Evolutionary conservation across 2,113 vertebrate species (phyloP).

Genomic region (Nansenia antarctica): DNA sequence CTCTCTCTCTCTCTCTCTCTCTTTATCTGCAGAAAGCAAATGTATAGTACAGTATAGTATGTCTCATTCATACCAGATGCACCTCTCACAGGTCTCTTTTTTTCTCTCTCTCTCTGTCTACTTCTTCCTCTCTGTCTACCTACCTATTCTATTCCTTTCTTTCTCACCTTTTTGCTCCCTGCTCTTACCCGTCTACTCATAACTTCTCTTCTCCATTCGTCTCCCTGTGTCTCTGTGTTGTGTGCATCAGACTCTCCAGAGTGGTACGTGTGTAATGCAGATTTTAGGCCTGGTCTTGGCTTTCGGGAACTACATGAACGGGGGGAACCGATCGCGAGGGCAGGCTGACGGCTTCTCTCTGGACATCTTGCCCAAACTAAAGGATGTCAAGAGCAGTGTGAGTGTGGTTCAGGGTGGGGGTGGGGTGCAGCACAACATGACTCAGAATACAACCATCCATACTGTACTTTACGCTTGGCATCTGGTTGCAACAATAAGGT

Average conservation of each 20-base stretch:
- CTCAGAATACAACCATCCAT: no score
- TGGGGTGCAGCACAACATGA: no score
- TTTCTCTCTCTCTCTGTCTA: not conserved
- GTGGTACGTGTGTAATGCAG: conserved; percentile 79
- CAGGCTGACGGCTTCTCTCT: conserved; percentile 94
- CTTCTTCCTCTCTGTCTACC: conserved; percentile 9
- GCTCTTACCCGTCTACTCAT: not conserved
- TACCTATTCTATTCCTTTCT: conserved; percentile 34
- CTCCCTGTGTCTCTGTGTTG: not conserved
- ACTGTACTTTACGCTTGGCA: no score
- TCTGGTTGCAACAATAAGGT: no score
- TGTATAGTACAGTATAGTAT: not conserved
- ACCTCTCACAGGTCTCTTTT: not conserved
- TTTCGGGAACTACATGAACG: conserved; percentile 97
- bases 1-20: not conserved
- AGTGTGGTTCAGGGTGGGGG: conserved; percentile 74
- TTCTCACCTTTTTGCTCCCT: not conserved
- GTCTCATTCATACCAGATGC: not conserved
- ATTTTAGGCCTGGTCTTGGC: conserved; percentile 90
- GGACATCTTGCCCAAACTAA: conserved; percentile 95
- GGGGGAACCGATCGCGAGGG: conserved; percentile 91
- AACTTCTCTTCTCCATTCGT: not conserved
- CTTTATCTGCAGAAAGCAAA: not conserved
- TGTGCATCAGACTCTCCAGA: conserved; percentile 77
- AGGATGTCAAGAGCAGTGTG: conserved; percentile 97